Percentiles rank a stretch among this genome's conserved stretches.
These are phyloP conservation scores for Cettia cetti DNA, from an alignment of 2,113 vertebrate genomes.

Conservation along the genomic window DNA sequence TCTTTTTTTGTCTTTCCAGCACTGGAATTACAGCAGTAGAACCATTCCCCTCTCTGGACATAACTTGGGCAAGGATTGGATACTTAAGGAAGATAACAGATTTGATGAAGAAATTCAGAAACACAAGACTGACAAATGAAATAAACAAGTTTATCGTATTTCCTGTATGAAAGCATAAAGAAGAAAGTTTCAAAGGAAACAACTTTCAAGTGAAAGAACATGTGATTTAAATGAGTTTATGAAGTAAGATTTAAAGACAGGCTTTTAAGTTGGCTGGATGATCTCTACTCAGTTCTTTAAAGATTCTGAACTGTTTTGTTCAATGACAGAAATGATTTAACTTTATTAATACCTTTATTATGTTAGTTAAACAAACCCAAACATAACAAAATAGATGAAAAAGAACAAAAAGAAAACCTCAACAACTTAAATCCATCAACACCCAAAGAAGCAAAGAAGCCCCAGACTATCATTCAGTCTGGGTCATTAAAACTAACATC, in stretches of 20 bases:
- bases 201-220: slow-evolving; percentile 47
- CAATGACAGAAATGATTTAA: not conserved
- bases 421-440: slow-evolving; percentile 38
- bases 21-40: not conserved
- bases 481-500: not conserved
- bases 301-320: not conserved
- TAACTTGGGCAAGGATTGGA: slow-evolving; percentile 46
- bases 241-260: slow-evolving; percentile 22
- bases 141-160: slow-evolving; percentile 74
- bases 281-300: not conserved
- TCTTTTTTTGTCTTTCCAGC: not conserved
- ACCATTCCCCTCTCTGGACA: not conserved
- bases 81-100: slow-evolving; percentile 65
- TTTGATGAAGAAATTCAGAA: slow-evolving; percentile 74
- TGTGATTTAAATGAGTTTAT: slow-evolving; percentile 42
- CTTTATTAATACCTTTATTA: slow-evolving; percentile 5
- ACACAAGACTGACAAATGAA: slow-evolving; percentile 67
- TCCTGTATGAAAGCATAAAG: slow-evolving; percentile 48
- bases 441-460: not conserved
- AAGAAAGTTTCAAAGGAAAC: slow-evolving; percentile 58
- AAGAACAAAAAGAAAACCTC: slow-evolving; percentile 7
- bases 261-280: slow-evolving; percentile 40
- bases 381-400: not conserved
- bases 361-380: slow-evolving; percentile 26
- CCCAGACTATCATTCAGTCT: not conserved